These are phyloP conservation scores for Eonycteris spelaea DNA, from an alignment of 2,113 vertebrate species.

Conservation along the genomic window DNA sequence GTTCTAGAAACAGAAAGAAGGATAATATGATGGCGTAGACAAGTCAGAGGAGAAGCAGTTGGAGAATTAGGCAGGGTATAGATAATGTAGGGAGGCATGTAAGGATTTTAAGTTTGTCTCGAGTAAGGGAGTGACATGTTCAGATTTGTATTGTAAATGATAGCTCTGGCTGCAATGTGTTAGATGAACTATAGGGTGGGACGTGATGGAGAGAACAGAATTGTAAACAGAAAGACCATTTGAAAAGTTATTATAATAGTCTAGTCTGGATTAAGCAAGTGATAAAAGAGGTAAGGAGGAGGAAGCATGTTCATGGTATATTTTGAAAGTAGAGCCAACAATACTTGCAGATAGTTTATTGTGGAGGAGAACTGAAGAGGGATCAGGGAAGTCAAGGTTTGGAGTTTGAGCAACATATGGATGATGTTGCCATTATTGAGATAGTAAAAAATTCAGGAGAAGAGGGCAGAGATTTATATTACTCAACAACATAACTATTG, in stretches of 20 bases:
- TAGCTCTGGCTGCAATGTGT: not conserved
- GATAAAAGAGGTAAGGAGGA: not conserved
- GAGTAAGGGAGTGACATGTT: not conserved
- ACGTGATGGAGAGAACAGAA: not conserved
- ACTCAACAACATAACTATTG: not conserved
- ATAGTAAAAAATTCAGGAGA: not conserved
- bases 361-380: not conserved
- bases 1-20: not conserved
- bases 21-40: not conserved
- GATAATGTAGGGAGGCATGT: not conserved
- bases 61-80: not conserved
- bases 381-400: not conserved
- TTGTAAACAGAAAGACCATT: not conserved
- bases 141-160: not conserved
- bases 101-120: not conserved
- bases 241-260: not conserved
- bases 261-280: not conserved
- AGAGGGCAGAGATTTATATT: not conserved
- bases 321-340: not conserved
- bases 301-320: not conserved
- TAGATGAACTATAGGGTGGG: not conserved
- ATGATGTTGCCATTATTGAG: not conserved
- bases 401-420: not conserved
- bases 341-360: not conserved
- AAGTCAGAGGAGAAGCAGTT: not conserved